Evolutionary conservation across 2,113 vertebrate species (phyloP).

Genomic region (Ctenomys sociabilis): DNA sequence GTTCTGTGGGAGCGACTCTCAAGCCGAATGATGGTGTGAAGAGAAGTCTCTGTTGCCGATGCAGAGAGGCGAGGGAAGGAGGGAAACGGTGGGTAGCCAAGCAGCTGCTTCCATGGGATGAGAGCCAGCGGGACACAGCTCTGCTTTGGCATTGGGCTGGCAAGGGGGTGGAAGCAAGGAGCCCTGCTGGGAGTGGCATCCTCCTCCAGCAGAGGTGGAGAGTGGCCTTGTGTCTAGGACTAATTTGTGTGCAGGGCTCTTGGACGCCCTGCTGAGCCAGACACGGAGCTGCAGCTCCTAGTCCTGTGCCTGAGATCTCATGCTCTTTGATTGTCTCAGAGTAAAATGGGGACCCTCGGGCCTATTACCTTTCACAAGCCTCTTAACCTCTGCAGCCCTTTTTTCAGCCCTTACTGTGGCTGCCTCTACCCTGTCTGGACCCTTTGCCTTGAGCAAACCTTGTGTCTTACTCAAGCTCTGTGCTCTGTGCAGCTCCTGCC

Average conservation of each 20-base stretch:
- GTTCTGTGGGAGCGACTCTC: neutral
- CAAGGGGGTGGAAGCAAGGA: constrained; percentile 66
- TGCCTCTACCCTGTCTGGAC: neutral
- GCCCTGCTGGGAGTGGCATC: constrained; percentile 65
- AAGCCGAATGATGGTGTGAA: constrained; percentile 41
- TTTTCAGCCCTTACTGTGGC: no score
- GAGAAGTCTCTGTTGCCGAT: neutral
- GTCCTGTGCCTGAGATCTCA: no score
- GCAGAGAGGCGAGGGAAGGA: neutral
- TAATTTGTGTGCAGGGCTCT: constrained; percentile 64
- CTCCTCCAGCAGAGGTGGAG: constrained; percentile 59
- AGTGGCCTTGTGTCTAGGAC: constrained; percentile 45
- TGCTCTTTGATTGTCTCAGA: neutral
- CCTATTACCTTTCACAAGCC: neutral
- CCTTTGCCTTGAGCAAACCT: no score
- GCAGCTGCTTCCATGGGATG: constrained; percentile 77
- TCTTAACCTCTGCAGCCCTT: accelerated
- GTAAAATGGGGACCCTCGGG: neutral
- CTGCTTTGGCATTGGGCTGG: constrained; percentile 76
- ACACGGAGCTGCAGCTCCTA: neutral
- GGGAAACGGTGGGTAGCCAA: constrained; percentile 51
- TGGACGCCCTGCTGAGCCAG: neutral
- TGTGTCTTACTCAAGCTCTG: no score
- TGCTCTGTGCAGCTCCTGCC: neutral
- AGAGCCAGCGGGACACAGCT: constrained; percentile 75